Conservation (phyloP, 2,113 vertebrate species). For the Setophaga petechia region DNA sequence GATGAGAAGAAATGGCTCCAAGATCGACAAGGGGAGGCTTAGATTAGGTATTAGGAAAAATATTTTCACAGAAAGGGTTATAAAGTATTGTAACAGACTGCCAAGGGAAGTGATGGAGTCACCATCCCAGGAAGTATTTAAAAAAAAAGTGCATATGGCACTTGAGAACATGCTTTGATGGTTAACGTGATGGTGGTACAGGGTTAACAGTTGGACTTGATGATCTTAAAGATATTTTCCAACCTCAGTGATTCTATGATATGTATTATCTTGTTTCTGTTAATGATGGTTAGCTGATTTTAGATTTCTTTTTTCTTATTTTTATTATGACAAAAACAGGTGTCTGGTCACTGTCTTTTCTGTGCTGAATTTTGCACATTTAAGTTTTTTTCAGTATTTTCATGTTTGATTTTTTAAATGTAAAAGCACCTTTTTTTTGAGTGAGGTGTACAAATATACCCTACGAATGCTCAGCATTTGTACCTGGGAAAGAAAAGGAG, state of each 20-base stretch:
- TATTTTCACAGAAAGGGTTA: not conserved
- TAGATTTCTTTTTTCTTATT: not conserved
- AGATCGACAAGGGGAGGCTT: not conserved
- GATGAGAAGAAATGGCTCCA: not conserved
- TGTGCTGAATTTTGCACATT: not conserved
- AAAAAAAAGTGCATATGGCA: not conserved
- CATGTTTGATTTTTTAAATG: not conserved
- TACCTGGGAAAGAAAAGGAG: not conserved
- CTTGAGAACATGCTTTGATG: not conserved
- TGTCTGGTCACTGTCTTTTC: not conserved
- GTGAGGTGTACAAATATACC: not conserved
- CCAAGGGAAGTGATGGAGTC: not conserved
- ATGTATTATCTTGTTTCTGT: not conserved
- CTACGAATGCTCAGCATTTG: not conserved
- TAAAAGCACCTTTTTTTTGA: not conserved
- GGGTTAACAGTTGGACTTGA: not conserved
- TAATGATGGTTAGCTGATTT: not conserved
- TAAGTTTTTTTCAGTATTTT: not conserved
- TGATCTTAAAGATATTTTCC: not conserved
- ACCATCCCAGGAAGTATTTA: not conserved
- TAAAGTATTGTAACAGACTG: not conserved
- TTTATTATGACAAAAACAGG: not conserved
- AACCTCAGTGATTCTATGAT: not conserved
- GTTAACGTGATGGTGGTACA: accelerated
- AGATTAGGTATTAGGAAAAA: not conserved